Evolutionary conservation across 37 sponge, comb jelly and placozoan species (phyloP).

Genomic region (Spongilla lacustris): DNA sequence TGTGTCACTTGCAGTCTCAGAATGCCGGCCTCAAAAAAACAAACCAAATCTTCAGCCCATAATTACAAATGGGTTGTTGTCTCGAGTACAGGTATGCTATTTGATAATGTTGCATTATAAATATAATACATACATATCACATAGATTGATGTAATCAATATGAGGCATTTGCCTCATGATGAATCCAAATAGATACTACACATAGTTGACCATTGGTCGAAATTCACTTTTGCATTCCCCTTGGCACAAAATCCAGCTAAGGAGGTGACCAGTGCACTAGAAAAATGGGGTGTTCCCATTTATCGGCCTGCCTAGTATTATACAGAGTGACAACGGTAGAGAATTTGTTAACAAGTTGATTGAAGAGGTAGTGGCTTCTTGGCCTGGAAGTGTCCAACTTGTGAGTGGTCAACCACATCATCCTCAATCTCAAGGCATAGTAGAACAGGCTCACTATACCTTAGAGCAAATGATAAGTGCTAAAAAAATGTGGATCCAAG

Average conservation of each 20-base stretch:
- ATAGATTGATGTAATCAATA: constrained; percentile 27
- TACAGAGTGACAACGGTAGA: constrained; percentile 18
- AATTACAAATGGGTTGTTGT: neutral
- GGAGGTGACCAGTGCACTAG: constrained; percentile 7
- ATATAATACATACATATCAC: neutral
- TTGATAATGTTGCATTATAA: neutral
- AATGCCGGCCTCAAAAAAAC: neutral
- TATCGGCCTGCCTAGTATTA: constrained; percentile 24
- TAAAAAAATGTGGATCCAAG: constrained; percentile 13
- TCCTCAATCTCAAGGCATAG: constrained; percentile 34
- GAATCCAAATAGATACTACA: constrained; percentile 23
- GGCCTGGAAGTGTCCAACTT: constrained; percentile 18
- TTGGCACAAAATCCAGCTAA: neutral
- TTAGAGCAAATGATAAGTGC: constrained; percentile 16
- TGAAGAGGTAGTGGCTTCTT: constrained; percentile 1
- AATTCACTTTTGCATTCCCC: constrained; percentile 37
- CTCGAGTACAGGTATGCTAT: neutral
- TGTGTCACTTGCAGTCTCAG: neutral
- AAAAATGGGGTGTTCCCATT: constrained; percentile 18
- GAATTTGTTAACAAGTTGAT: constrained; percentile 34
- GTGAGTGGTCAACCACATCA: constrained; percentile 36
- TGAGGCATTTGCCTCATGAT: constrained; percentile 16
- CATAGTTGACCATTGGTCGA: constrained; percentile 36
- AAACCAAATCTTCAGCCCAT: neutral
- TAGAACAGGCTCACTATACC: constrained; percentile 30